phyloP scores from a whole-genome alignment of 2,797 vertebrate genomes.

The Sternotherus odoratus region DNA sequence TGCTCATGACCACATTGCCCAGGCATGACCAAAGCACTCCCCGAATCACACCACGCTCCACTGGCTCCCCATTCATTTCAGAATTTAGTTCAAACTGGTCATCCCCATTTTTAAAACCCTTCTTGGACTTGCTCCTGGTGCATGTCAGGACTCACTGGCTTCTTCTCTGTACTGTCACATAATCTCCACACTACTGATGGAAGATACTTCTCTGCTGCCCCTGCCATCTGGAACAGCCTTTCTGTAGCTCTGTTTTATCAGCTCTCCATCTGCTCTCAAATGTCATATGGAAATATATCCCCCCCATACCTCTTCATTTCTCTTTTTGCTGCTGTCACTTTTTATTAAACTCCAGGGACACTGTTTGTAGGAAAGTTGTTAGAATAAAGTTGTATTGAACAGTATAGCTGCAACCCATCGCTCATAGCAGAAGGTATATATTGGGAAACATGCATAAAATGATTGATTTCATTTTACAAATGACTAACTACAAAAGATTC shows the following conservation, averaged over 20 bases:
- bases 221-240: background rate
- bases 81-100: background rate
- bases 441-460: background rate
- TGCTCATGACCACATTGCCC: background rate
- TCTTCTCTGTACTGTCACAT: background rate
- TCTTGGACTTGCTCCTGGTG: background rate
- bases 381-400: background rate
- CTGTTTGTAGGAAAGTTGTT: rapidly evolving
- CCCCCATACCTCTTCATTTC: background rate
- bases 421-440: background rate
- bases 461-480: background rate
- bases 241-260: background rate
- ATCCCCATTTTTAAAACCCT: background rate
- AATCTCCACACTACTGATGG: background rate
- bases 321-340: background rate
- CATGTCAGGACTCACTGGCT: background rate
- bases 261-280: background rate
- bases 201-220: background rate
- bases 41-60: background rate
- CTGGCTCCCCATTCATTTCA: background rate
- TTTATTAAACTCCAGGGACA: background rate
- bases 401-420: background rate
- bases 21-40: background rate
- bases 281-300: background rate
- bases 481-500: background rate